Evolutionary conservation across 1,140 invertebrate species (phyloP).

Genomic region (Chironomus tepperi): DNA sequence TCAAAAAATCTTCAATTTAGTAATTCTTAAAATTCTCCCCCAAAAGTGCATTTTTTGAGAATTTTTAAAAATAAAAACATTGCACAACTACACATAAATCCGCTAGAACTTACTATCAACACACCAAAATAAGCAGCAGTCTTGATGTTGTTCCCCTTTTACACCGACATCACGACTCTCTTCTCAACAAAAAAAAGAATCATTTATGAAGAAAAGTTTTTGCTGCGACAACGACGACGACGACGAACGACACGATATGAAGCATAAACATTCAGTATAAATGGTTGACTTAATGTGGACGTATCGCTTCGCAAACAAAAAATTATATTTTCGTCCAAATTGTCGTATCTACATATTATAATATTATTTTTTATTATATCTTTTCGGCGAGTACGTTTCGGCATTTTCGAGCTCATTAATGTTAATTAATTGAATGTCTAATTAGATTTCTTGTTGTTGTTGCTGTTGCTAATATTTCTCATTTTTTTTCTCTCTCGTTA

Average conservation of each 20-base stretch:
- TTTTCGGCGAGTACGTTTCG: background rate
- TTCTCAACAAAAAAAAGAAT: background rate
- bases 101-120: too few species aligned
- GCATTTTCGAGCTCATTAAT: conserved; percentile 6
- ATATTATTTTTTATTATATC: too few species aligned
- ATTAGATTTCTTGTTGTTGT: too few species aligned
- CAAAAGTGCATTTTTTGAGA: background rate
- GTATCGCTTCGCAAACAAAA: background rate
- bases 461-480: background rate
- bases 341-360: background rate
- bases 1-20: background rate
- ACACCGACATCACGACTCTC: background rate
- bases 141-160: too few species aligned
- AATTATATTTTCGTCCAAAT: too few species aligned
- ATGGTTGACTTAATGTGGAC: conserved; percentile 18
- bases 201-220: background rate
- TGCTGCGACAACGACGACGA: background rate
- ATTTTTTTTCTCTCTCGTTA: background rate
- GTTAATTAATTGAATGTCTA: conserved; percentile 14
- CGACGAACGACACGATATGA: too few species aligned
- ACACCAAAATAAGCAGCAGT: too few species aligned
- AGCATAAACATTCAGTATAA: conserved; percentile 14
- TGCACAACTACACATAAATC: background rate
- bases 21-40: background rate
- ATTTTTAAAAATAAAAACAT: conserved; percentile 1